Evolutionary conservation across 2,113 vertebrate species (phyloP).

Genomic region (Microtus richardsoni): DNA sequence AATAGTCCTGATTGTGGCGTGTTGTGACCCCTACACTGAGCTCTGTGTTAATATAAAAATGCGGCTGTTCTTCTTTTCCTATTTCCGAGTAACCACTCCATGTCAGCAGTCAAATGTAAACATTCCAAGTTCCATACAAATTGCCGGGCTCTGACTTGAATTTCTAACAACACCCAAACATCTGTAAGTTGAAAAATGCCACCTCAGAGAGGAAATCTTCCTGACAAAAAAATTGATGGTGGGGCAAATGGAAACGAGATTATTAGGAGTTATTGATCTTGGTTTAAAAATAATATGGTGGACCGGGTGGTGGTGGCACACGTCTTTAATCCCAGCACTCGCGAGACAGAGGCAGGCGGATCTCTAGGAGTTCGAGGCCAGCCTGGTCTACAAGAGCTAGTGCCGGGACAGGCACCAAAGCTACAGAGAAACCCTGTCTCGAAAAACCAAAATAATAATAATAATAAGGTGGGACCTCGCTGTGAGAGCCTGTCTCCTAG

Average conservation of each 20-base stretch:
- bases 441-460: too few relatives aligned
- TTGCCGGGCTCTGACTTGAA: neutral
- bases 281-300: neutral
- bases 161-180: slow-evolving; percentile 40
- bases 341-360: too few relatives aligned
- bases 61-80: neutral
- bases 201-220: slow-evolving; percentile 4
- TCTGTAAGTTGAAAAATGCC: neutral
- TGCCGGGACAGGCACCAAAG: too few relatives aligned
- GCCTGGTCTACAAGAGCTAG: too few relatives aligned
- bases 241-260: neutral
- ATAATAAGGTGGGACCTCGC: too few relatives aligned
- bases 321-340: too few relatives aligned
- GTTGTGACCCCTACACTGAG: neutral
- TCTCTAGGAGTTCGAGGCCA: too few relatives aligned
- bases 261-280: neutral
- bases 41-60: slow-evolving; percentile 5
- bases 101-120: slow-evolving; percentile 19
- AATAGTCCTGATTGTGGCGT: slow-evolving; percentile 28
- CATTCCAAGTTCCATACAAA: slow-evolving; percentile 43
- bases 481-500: neutral
- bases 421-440: too few relatives aligned
- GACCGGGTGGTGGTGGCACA: too few relatives aligned
- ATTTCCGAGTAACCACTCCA: neutral
- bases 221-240: slow-evolving; percentile 17